phyloP scores from a whole-genome alignment of 2,888 invertebrate genomes.

The Octonoba sinensis region DNA sequence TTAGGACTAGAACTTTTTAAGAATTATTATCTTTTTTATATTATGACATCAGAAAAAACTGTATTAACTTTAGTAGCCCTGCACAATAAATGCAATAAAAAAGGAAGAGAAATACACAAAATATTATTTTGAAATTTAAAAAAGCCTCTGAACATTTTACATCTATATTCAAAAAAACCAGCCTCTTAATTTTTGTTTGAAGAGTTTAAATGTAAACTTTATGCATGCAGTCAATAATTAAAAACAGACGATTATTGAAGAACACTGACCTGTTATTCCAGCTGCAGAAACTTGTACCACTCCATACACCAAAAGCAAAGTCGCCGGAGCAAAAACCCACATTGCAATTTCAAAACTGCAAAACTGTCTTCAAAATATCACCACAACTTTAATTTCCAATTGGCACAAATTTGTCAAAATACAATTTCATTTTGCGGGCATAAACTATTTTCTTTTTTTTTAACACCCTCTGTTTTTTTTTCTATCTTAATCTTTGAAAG shows the following conservation, averaged over 20 bases:
- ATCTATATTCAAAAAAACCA: no score
- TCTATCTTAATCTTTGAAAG: neutral
- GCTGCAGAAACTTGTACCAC: constrained; percentile 24
- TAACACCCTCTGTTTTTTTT: neutral
- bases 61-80: no score
- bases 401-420: constrained; percentile 4
- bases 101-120: no score
- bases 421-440: neutral
- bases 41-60: no score
- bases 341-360: constrained; percentile 22
- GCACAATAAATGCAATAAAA: no score
- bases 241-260: neutral
- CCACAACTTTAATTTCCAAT: neutral
- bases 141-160: no score
- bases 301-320: constrained; percentile 32
- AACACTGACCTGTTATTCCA: constrained; percentile 48
- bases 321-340: constrained; percentile 25
- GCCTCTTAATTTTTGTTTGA: no score
- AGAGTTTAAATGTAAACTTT: no score
- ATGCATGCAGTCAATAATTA: no score
- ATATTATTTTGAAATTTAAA: no score
- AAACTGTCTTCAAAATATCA: constrained; percentile 4
- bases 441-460: neutral
- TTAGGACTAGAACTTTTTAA: no score
- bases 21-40: no score